Evolutionary conservation across 2,888 invertebrate genomes (phyloP).

Genomic region (Stegana nigrithorax): DNA sequence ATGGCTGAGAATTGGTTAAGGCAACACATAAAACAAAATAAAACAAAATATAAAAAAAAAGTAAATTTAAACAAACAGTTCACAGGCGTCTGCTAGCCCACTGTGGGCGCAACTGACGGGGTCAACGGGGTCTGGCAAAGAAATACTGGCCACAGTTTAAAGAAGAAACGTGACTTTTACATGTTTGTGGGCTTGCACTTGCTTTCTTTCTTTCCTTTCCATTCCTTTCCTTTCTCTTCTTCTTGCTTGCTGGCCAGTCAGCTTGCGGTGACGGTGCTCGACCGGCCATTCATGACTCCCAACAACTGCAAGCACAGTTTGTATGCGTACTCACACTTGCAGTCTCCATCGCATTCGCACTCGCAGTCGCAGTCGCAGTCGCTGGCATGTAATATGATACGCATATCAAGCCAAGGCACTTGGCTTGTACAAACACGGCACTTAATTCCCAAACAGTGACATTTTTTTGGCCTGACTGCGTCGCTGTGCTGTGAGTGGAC

Average conservation of each 20-base stretch:
- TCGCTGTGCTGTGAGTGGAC: conserved; percentile 32
- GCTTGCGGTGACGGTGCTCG: background rate
- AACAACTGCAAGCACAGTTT: too few relatives aligned
- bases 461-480: conserved; percentile 32
- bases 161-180: background rate
- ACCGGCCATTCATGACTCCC: background rate
- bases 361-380: too few relatives aligned
- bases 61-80: background rate
- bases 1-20: background rate
- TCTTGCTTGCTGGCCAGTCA: background rate
- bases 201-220: background rate
- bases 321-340: too few relatives aligned
- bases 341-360: too few relatives aligned
- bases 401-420: conserved; percentile 7
- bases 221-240: background rate
- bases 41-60: background rate
- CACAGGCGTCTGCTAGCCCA: background rate
- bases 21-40: background rate
- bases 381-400: conserved; percentile 20
- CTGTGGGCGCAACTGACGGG: background rate
- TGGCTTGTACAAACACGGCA: background rate
- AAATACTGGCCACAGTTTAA: too few relatives aligned
- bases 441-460: conserved; percentile 34
- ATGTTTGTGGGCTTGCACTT: too few relatives aligned
- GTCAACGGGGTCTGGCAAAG: too few relatives aligned